Evolutionary conservation across 2,888 invertebrate species (phyloP), one percentile per base, ranked within the genome.

Genomic region (Phaedon cochleariae): DNA sequence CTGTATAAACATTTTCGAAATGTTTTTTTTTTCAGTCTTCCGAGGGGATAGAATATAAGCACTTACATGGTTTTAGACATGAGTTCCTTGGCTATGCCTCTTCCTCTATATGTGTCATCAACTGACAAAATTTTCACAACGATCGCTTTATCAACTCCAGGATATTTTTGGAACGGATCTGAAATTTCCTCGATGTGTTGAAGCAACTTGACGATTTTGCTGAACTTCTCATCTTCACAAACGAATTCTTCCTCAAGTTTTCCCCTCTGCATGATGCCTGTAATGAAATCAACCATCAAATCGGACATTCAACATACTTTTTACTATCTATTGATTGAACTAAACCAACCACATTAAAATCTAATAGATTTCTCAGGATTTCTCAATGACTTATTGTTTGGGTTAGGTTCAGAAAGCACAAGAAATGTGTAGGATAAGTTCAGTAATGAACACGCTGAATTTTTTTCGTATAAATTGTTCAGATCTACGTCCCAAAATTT

Each of bases 41-140:
- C n/a, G n/a, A n/a, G n/a, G n/a, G n/a, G n/a, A n/a, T n/a, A n/a
- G n/a, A n/a, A n/a, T n/a, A n/a, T 46, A 10, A 18, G 10, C 15
- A 22, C 87, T 85, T 83, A 91, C 92, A 89, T 87, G 3, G 90
- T 87, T 73, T 84, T 87, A 54, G 86, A 83, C 70, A 91, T 81
- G 12, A 92, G 83, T 18, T 85, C 84, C 69, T 88, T 90, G 74
- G 89, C 91, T 64, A 92, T 87, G 1, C 92, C 92, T 69, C 86
- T 85, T 53, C 89, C 89, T 68, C 91, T 84, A 86, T 89, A 91
- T 12, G 83, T 83, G 0, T 85, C 85, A 72, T 92, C 90, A 1
- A 91, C 91, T 0, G 90, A 90, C 0, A 90, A 83, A 34, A 92
- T 88, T 75, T 88, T 89, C 12, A 91, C 84, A 57, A 90, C 90